A percentile compares a stretch with the other conserved stretches of the same genome.
These are phyloP conservation scores for Trileptium ribeirensis DNA, from an alignment of 2,888 invertebrate genomes.

Conservation along the genomic window DNA sequence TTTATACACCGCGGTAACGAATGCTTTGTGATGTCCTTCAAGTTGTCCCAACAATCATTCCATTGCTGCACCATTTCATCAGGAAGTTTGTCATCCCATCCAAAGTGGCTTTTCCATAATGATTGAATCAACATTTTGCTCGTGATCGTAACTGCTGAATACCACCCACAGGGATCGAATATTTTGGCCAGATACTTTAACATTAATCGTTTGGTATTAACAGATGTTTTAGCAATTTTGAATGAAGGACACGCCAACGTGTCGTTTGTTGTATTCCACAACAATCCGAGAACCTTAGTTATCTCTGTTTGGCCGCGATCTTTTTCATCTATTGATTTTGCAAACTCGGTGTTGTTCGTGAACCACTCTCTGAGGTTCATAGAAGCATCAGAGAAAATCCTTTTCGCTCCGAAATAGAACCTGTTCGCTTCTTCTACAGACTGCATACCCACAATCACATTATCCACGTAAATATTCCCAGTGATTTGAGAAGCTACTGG, in stretches of 20 bases:
- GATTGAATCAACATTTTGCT: constrained; percentile 2
- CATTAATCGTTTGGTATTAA: background rate
- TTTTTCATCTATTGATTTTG: background rate
- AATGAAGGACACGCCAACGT: background rate
- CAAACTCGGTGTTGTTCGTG: background rate
- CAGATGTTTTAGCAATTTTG: background rate
- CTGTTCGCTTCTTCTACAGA: background rate
- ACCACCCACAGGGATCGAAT: background rate
- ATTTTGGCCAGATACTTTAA: background rate
- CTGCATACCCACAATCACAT: background rate
- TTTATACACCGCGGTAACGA: background rate
- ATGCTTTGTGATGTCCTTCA: background rate
- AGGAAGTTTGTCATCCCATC: background rate
- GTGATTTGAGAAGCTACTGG: background rate
- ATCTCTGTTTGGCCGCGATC: background rate
- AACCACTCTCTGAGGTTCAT: constrained; percentile 11
- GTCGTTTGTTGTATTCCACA: background rate
- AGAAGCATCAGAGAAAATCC: background rate
- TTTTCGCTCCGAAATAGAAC: background rate
- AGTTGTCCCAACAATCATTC: background rate
- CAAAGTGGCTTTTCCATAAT: background rate
- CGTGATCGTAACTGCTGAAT: background rate
- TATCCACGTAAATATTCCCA: background rate
- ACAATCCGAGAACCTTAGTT: background rate
- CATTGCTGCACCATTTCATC: background rate